Evolutionary conservation across 2,113 vertebrate genomes (phyloP), one percentile per base, ranked within the genome.

Genomic region (Dasyornis broadbenti): DNA sequence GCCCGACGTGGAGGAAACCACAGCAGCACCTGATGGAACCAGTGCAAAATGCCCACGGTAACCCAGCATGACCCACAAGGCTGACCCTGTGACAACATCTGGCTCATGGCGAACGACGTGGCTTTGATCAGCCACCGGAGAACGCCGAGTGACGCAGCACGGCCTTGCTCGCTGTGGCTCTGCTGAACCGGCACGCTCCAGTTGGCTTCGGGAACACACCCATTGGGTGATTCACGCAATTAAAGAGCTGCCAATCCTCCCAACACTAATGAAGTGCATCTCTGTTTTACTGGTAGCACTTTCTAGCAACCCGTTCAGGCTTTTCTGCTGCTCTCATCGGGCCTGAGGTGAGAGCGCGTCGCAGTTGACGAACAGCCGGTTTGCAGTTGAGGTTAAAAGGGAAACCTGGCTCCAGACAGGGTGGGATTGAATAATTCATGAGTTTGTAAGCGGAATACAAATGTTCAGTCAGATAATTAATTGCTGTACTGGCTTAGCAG

Each of bases 201-300:
- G 96, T 97, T 95, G 94, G 96, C 93, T 96, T 91, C 0, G 18
- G 86, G 66, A 97, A 75, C 39, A 79, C 80, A 89, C 92, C 92
- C 94, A 64, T 92, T 83, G 89, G 76, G 76, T 94, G 96, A 96
- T 90, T 97, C 94, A 97, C 89, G 83, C 95, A 96, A 94, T 96
- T 94, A 97, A 94, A 80, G 86, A 80, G 83, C 17, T 6, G 66
- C 83, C 82, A 82, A 42, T 89, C 81, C 83, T 85, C 68, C 82
- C 88, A 83, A 47, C 4, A 4, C 59, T 96, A 94, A 97, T 92
- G 94, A 95, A 94, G 94, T 68, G 61, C 87, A 85, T 91, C 59
- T 93, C 75, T 96, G 0, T 95, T 95, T 91, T 80, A 92, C 65
- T 91, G 92, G 80, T 90, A 93, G 90, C 80, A 94, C 94, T 97